Base-by-base conservation (phyloP, 2,888 invertebrate genomes). In the Coenonympha glycerion region DNA sequence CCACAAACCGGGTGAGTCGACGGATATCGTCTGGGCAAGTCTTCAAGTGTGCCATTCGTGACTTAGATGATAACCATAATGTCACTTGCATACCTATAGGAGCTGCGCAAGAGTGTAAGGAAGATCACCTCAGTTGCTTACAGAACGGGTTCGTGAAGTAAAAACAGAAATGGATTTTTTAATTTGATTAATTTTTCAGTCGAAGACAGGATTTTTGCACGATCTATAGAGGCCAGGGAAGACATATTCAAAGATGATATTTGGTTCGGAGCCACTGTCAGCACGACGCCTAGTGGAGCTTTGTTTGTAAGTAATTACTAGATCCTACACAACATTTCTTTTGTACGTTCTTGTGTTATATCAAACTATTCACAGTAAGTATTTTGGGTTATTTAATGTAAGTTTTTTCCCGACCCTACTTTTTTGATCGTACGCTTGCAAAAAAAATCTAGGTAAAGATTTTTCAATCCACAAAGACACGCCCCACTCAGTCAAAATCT, bases 181-280 rank as follows among this genome's bases (percentile, higher is more conserved):
- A 11, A 31, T 9, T 33, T 18, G 3, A 6, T 4, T 18, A 6
- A 9, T 4, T 36, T 48, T 53, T 51, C 58, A 52, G 55, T 22
- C 16, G 31, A 55, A 52, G 49, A 59, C 47, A 24, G 42, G 26
- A 37, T 49, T 41, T 37, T 57, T 13, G 34, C 48, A 3, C 63
- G 48, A 47, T 49, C 57, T 1, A 21, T 55, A 3, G 33, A 28
- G 6, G 47, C n/a, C n/a, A n/a, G 56, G 2, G 47, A 52, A 2
- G 66, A 69, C 13, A 69, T 71, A 47, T 63, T 74, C 26, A 71
- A 58, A 51, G 62, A 79, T 15, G 81, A 79, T 47, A 82, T 82
- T 74, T 87, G 87, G 84, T 73, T 80, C n/a, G 87, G 87, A 11
- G 82, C 85, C 1, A 67, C 77, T 0, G 60, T 87, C 6, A 75